Conservation (phyloP, 53 echinoderm and acorn worm species). For the Henricia sp. region DNA sequence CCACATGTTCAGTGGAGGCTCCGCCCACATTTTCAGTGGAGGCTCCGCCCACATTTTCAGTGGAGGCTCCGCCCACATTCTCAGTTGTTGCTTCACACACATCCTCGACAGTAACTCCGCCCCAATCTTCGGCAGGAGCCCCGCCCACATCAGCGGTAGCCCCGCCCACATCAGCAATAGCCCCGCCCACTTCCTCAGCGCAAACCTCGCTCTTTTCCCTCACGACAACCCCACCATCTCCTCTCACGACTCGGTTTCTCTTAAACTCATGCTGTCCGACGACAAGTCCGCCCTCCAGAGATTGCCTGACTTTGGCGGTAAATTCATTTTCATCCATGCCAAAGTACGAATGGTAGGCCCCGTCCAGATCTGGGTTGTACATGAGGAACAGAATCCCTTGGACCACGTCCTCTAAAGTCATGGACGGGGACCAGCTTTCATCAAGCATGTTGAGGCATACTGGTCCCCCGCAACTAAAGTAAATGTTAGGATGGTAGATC, state of each 20-base stretch:
- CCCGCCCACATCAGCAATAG: too few relatives aligned
- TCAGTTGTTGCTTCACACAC: too few relatives aligned
- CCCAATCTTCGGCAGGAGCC: too few relatives aligned
- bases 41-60: too few relatives aligned
- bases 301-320: conserved; percentile 59
- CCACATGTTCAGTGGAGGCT: too few relatives aligned
- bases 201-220: too few relatives aligned
- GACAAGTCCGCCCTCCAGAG: conserved; percentile 68
- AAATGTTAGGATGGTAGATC: conserved; percentile 91
- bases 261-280: conserved; percentile 74
- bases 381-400: conserved; percentile 81
- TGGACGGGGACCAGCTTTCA: conserved; percentile 35
- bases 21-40: too few relatives aligned
- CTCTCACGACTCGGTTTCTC: conserved; percentile 41
- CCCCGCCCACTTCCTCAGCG: too few relatives aligned
- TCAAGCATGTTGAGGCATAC: conserved; percentile 75
- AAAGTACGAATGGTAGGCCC: conserved; percentile 62
- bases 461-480: conserved; percentile 67
- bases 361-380: conserved; percentile 78
- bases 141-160: too few relatives aligned
- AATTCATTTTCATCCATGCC: conserved; percentile 64
- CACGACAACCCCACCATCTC: too few relatives aligned
- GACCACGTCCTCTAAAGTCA: conserved; percentile 72
- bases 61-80: too few relatives aligned
- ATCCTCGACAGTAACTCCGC: too few relatives aligned